Conservation (phyloP, 2,113 vertebrate genomes). For the Lethenteron camtschaticum region DNA sequence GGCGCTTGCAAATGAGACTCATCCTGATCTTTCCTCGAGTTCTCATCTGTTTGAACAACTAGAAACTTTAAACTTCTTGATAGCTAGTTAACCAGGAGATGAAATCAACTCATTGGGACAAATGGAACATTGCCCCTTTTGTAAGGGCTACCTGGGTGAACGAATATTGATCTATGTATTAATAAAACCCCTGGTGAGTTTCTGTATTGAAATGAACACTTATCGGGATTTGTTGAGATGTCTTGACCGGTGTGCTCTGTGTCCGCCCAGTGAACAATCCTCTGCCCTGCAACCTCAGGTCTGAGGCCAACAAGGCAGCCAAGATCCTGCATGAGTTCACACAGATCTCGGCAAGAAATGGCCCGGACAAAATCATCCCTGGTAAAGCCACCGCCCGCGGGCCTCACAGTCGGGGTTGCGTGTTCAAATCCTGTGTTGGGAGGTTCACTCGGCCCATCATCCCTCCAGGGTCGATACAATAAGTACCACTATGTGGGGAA, state of each 20-base stretch:
- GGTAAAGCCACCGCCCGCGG: slow-evolving; percentile 17
- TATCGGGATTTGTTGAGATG: neutral
- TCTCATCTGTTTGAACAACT: too few relatives aligned
- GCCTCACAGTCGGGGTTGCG: too few relatives aligned
- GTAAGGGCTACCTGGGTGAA: neutral
- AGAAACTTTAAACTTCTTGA: neutral
- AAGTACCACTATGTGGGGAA: too few relatives aligned
- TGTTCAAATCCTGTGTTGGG: too few relatives aligned
- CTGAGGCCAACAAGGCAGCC: slow-evolving; percentile 80
- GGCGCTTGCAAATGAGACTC: too few relatives aligned
- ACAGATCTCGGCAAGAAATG: slow-evolving; percentile 56
- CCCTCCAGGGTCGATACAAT: too few relatives aligned
- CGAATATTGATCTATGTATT: neutral
- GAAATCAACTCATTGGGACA: neutral
- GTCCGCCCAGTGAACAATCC: slow-evolving; percentile 61
- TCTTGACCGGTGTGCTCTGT: neutral
- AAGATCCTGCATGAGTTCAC: slow-evolving; percentile 91
- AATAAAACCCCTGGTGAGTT: neutral
- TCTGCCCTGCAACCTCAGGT: slow-evolving; percentile 66
- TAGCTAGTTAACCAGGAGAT: neutral
- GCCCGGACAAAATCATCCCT: slow-evolving; percentile 86
- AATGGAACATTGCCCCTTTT: neutral
- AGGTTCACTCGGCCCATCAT: too few relatives aligned
- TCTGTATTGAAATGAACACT: neutral
- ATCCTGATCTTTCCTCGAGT: too few relatives aligned